Conservation (phyloP, 2,888 invertebrate genomes). For the Polyommatus iphigenia region DNA sequence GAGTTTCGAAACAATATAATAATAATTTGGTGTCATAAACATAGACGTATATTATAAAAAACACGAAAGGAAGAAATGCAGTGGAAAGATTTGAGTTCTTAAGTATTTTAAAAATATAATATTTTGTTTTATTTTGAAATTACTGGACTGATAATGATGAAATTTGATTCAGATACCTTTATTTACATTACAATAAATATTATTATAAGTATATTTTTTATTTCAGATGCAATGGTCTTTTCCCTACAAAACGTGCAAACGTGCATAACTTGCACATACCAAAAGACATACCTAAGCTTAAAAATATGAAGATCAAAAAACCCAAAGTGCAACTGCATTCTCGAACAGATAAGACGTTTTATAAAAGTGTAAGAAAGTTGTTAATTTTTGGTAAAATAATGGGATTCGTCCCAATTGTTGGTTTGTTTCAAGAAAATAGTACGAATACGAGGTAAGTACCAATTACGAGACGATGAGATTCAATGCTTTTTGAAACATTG, state of each 20-base stretch:
- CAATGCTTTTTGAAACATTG: no score
- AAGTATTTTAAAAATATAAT: no score
- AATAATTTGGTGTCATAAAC: no score
- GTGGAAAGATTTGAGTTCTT: no score
- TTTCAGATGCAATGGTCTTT: not conserved
- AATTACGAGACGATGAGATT: not conserved
- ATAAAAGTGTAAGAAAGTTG: slow-evolving; percentile 34
- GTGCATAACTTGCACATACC: not conserved
- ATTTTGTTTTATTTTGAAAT: not conserved
- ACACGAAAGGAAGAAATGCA: no score
- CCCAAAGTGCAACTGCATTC: not conserved
- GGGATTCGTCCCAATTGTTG: slow-evolving; percentile 39
- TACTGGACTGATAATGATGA: not conserved
- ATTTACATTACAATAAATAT: no score
- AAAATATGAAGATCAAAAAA: not conserved
- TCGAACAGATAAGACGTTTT: slow-evolving; percentile 34
- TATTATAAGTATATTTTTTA: no score
- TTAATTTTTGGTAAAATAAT: slow-evolving; percentile 35
- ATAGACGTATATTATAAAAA: no score
- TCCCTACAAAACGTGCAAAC: not conserved
- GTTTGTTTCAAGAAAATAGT: slow-evolving; percentile 35
- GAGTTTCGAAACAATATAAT: no score
- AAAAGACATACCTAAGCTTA: not conserved
- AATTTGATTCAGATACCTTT: not conserved
- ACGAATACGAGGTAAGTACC: slow-evolving; percentile 36